Evolutionary conservation across 1,140 invertebrate genomes (phyloP), one percentile per base, ranked within the genome.

Genomic region (Heliothis virescens): DNA sequence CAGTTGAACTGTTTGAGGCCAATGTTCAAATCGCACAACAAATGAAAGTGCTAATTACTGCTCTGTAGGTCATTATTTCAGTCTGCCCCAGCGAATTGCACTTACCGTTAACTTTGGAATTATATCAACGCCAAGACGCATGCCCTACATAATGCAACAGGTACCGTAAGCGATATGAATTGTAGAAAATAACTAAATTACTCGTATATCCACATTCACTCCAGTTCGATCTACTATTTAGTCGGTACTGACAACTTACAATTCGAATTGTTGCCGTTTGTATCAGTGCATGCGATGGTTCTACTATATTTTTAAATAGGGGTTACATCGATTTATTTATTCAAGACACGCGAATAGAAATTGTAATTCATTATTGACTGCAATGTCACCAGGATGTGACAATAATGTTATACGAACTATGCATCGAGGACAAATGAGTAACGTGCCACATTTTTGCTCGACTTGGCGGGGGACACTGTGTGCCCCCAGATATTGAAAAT

Each of bases 141-240:
- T 67, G 63, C 63, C 63, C 63, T 67, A 67, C 16, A 67, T 67
- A 48, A 18, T 41, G 41, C 16, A 48, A 67, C 63, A 67, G 63
- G 63, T 67, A 48, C 63, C 16, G n/a, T 48, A 67, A 41, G 9
- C 48, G 63, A 50, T 48, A 48, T 13, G 12, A 5, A 47, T 34
- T 18, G 34, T 41, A 41, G 5, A 41, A 41, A 41, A 67, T 67
- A 48, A 67, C 21, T 21, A 48, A 48, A 16, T 3, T 50, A 0
- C 34, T 7, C 34, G 34, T 9, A 7, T 41, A 34, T 0, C 41
- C 13, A 16, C 13, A 12, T 60, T 26, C 57, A 60, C 21, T 21
- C 16, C n/a, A 18, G 4, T 48, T 4, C 62, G 1, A 47, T 47
- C 11, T 57, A 18, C 9, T 67, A 48, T 48, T 47, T 47, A 67